Base-by-base conservation (phyloP, 2,797 vertebrate genomes). In the Serranus cabrilla region DNA sequence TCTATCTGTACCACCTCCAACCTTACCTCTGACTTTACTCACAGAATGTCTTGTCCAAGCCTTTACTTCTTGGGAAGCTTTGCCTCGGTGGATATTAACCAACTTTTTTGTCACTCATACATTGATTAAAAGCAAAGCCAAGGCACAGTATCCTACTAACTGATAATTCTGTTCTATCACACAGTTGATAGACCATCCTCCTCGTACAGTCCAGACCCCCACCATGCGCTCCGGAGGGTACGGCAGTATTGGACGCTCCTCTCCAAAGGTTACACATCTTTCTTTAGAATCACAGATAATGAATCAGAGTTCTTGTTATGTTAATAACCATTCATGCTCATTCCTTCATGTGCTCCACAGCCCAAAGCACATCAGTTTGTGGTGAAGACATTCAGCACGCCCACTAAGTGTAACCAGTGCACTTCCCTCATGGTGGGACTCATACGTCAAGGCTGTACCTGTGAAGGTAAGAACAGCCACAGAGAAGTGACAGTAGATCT, bases 341-440 rank as follows among this genome's bases (percentile, higher is more conserved):
- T 21, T 65, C 17, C n/a, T 65, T 70, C 9, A 3, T 34, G 5
- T 40, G 20, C 54, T 70, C 87, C 64, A 12, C 92, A 99, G 98
- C 97, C 98, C 73, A 99, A 99, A 95, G 97, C 97, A 63, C 98
- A 99, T 89, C 98, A 99, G 92, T 99, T 99, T 92, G 95, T 99
- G 73, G 98, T 99, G 92, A 99, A 98, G 88, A 96, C 98, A 0
- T 99, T 99, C 90, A 96, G 55, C 78, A 92, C 94, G 0, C 97
- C 98, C 81, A 99, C 98, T 1, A 99, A 99, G 88, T 99, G 98
- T 90, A 98, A 98, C 88, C 98, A 99, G 64, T 99, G 98, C 83
- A 99, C 98, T 0, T 99, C 98, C 40, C 93, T 99, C 82, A 99
- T 99, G 98, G 97, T 99, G 61, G 98, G 98, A 46, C 95, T 99